phyloP scores from a whole-genome alignment of 1,140 invertebrate genomes.

The Euwallacea similis region DNA sequence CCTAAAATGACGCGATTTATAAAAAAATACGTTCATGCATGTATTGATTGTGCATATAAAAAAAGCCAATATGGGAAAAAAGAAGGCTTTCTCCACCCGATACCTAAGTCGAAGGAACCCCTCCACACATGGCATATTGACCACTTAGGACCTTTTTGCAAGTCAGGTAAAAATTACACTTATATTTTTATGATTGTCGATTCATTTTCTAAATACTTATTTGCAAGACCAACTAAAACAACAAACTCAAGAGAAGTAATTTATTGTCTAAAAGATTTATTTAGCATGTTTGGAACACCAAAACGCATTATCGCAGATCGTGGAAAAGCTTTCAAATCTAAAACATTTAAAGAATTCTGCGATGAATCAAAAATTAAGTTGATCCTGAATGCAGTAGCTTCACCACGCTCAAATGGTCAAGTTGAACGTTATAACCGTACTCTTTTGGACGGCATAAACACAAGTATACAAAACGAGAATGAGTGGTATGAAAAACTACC shows the following conservation, averaged over 20 bases:
- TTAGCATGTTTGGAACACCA: conserved; percentile 9
- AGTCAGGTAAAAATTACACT: background rate
- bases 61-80: conserved; percentile 14
- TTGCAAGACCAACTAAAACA: conserved; percentile 18
- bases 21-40: conserved; percentile 26
- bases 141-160: conserved; percentile 3
- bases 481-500: too few species aligned
- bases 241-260: conserved; percentile 15
- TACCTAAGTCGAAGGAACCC: background rate
- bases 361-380: conserved; percentile 1
- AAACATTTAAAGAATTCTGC: background rate
- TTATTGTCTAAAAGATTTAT: background rate
- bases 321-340: conserved; percentile 4
- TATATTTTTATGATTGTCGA: conserved; percentile 18
- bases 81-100: conserved; percentile 4
- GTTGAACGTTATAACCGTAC: too few species aligned
- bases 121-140: conserved; percentile 4
- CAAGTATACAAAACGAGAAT: too few species aligned
- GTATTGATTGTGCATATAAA: conserved; percentile 26
- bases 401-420: too few species aligned
- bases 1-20: conserved; percentile 23
- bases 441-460: too few species aligned
- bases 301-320: conserved; percentile 1
- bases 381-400: background rate
- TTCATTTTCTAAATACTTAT: conserved; percentile 14